phyloP scores from a whole-genome alignment of 2,888 invertebrate genomes.

The Gymnoscelis rufifasciata region DNA sequence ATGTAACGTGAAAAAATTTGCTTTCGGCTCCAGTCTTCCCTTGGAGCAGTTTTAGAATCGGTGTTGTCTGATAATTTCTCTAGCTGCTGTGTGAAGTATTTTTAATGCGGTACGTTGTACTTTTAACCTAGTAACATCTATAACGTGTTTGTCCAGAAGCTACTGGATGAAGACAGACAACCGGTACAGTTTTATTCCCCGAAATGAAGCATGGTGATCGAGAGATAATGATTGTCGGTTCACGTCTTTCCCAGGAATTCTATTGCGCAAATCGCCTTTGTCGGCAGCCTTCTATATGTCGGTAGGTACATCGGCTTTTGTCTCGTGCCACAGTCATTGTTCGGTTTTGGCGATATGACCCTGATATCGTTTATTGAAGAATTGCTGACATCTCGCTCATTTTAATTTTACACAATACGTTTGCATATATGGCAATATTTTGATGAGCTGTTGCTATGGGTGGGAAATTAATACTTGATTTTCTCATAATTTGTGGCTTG shows the following conservation, averaged over 20 bases:
- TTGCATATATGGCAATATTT: not conserved
- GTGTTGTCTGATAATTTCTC: constrained; percentile 13
- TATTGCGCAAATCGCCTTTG: constrained; percentile 77
- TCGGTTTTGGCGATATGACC: constrained; percentile 63
- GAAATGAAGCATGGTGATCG: constrained; percentile 67
- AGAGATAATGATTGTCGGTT: constrained; percentile 75
- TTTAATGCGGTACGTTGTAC: not conserved
- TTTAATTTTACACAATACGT: constrained; percentile 4
- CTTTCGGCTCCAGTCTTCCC: constrained; percentile 34
- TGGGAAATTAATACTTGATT: too few relatives aligned
- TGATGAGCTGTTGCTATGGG: too few relatives aligned
- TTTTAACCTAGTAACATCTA: not conserved
- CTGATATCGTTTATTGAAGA: constrained; percentile 61
- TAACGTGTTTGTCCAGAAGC: not conserved
- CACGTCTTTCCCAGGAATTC: constrained; percentile 75
- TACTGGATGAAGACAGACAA: constrained; percentile 20
- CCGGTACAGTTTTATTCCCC: constrained; percentile 49
- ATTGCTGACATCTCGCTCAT: constrained; percentile 13
- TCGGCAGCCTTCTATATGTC: constrained; percentile 68
- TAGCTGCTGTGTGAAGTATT: not conserved
- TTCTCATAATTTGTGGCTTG: too few relatives aligned
- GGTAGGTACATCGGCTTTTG: constrained; percentile 64
- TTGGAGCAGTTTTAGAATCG: constrained; percentile 17
- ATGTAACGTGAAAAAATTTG: constrained; percentile 71
- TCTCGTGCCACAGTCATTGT: constrained; percentile 74